Evolutionary conservation across 2,113 vertebrate species (phyloP), one percentile per base, ranked within the genome.

Genomic region (Odobenus rosmarus): DNA sequence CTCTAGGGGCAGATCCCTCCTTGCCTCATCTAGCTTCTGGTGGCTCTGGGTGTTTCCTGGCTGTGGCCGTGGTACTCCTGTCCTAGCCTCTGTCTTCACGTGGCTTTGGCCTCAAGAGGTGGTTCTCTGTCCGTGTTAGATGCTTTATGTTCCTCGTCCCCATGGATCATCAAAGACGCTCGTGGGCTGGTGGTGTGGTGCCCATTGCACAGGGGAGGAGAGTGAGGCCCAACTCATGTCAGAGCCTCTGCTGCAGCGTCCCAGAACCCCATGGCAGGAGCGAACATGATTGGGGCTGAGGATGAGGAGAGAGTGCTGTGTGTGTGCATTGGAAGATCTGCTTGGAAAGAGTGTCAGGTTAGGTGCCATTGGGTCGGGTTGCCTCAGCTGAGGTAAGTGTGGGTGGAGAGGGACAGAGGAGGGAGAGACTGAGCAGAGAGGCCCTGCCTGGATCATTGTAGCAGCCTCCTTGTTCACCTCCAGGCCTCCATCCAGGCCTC

Each of bases 281-380:
- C 3, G 26, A 21, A 11, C 9, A 2, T 0, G 39, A 1, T 6
- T n/a, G 2, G 7, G n/a, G 39, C 13, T 4, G 31, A 5, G 39
- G 64, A 55, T 4, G 36, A 21, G 3, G 24, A 24, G 18, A 8
- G 67, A 39, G 49, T 7, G 1, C 13, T 5, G 8, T 24, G n/a
- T 24, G n/a, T 4, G 19, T 4, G 8, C 18, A 2, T 23, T 15
- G 36, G 5, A 15, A 26, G 16, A 8, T 16, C 61, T 28, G 13
- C 26, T 4, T 11, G 57, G 67, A 14, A 24, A 19, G 55, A 3
- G 10, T 6, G 3, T 23, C 10, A 28, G 55, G 19, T 6, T 1
- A 3, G 19, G 46, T 4, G 24, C 72, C 14, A 0, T 13, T 10
- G 64, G 11, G 8, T 18, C 0, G 4, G 19, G 5, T 39, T 18